A percentile compares a stretch with the other conserved stretches of the same genome.
These are phyloP conservation scores for Pomatostomus ruficeps DNA, from an alignment of 2,113 vertebrate species.

Conservation along the genomic window DNA sequence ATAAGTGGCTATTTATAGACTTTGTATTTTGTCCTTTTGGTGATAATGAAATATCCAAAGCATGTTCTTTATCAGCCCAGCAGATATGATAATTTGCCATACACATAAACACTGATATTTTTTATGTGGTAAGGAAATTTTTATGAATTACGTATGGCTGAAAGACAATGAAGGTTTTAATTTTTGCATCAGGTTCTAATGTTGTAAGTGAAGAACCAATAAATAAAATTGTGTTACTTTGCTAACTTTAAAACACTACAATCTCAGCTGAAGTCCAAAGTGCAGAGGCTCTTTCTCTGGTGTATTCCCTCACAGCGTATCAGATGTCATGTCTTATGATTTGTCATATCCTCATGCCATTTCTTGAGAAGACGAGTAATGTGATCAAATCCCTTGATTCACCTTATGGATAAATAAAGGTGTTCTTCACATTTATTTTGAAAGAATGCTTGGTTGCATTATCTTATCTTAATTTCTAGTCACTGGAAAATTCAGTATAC, in stretches of 20 bases:
- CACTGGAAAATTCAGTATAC: background rate
- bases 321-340: background rate
- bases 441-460: background rate
- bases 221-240: background rate
- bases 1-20: background rate
- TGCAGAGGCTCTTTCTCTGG: background rate
- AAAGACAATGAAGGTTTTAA: background rate
- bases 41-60: background rate
- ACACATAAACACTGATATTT: background rate
- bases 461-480: background rate
- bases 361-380: background rate
- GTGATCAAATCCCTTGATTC: background rate
- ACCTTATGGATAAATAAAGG: background rate
- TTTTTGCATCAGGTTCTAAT: background rate
- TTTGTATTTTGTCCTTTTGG: background rate
- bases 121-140: background rate
- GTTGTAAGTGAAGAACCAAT: background rate
- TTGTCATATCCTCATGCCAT: background rate
- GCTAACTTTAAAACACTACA: background rate
- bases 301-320: background rate
- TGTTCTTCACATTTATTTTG: background rate
- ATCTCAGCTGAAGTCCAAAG: background rate
- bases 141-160: background rate
- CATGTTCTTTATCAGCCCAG: background rate
- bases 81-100: background rate